These are phyloP conservation scores for Hestina assimilis DNA, from an alignment of 1,140 invertebrate genomes.

Conservation along the genomic window DNA sequence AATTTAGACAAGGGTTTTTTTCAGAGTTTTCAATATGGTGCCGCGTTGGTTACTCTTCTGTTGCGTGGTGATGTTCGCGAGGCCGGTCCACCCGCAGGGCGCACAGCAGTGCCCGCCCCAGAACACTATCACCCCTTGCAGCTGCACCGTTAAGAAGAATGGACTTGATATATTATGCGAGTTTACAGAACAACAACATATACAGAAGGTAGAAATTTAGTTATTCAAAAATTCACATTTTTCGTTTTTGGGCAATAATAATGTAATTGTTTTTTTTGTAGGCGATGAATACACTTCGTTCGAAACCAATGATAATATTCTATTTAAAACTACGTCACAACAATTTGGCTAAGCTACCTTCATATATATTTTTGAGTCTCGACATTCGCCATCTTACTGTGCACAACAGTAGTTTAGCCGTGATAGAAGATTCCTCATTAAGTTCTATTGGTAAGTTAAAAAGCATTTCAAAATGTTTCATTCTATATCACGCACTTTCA, in stretches of 20 bases:
- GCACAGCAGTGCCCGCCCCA: conserved; percentile 85
- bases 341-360: conserved; percentile 88
- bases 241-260: too few species aligned
- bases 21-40: conserved; percentile 50
- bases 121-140: conserved; percentile 86
- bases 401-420: conserved; percentile 90
- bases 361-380: conserved; percentile 91
- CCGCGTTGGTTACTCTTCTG: conserved; percentile 59
- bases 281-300: conserved; percentile 88
- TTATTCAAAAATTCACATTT: neutral
- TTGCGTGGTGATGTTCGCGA: conserved; percentile 60
- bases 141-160: conserved; percentile 90
- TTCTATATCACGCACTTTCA: too few species aligned
- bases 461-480: too few species aligned
- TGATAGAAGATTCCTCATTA: conserved; percentile 90
- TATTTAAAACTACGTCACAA: conserved; percentile 92
- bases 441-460: conserved; percentile 86
- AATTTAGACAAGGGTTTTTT: neutral
- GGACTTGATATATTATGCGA: conserved; percentile 92
- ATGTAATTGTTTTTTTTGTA: conserved; percentile 38
- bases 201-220: conserved; percentile 70
- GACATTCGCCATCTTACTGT: conserved; percentile 92
- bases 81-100: conserved; percentile 64
- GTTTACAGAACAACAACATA: conserved; percentile 86
- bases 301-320: conserved; percentile 87